phyloP scores from a whole-genome alignment of 2,888 invertebrate genomes.

The Dasypogon diadema region DNA sequence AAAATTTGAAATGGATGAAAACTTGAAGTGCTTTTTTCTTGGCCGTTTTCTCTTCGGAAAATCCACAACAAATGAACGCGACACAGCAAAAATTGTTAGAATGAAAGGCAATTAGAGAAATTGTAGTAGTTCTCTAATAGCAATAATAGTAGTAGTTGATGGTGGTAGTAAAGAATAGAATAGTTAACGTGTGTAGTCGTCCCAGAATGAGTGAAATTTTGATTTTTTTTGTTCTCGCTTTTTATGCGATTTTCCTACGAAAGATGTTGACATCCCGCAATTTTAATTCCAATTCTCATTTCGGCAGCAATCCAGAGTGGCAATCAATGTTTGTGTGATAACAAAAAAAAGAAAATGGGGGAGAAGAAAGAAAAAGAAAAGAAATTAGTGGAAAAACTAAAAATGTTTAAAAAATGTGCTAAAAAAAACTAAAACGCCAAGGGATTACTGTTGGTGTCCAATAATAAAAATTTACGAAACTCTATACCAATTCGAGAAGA shows the following conservation, averaged over 20 bases:
- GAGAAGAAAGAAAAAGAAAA: not conserved
- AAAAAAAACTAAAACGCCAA: no score
- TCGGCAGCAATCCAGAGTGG: conserved; percentile 50
- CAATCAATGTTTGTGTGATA: conserved; percentile 56
- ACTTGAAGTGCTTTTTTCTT: no score
- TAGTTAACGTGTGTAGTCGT: conserved; percentile 54
- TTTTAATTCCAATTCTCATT: no score
- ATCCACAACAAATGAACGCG: conserved; percentile 51
- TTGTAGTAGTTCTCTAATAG: no score
- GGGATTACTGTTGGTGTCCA: no score
- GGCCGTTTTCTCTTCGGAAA: not conserved
- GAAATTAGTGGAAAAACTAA: not conserved
- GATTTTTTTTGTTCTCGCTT: conserved; percentile 14
- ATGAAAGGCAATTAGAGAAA: conserved; percentile 44
- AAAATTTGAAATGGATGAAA: no score
- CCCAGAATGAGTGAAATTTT: conserved; percentile 47
- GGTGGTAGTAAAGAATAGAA: conserved; percentile 36
- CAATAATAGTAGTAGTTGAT: no score
- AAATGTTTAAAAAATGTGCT: not conserved
- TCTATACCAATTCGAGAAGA: no score
- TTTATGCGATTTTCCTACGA: conserved; percentile 7
- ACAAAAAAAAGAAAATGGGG: not conserved
- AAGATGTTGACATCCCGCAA: no score
- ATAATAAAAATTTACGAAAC: no score
- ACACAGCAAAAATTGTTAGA: conserved; percentile 24